Percentiles rank a stretch among this genome's conserved stretches.
phyloP scores from a whole-genome alignment of 2,797 vertebrate species.

The Poecilia picta region DNA sequence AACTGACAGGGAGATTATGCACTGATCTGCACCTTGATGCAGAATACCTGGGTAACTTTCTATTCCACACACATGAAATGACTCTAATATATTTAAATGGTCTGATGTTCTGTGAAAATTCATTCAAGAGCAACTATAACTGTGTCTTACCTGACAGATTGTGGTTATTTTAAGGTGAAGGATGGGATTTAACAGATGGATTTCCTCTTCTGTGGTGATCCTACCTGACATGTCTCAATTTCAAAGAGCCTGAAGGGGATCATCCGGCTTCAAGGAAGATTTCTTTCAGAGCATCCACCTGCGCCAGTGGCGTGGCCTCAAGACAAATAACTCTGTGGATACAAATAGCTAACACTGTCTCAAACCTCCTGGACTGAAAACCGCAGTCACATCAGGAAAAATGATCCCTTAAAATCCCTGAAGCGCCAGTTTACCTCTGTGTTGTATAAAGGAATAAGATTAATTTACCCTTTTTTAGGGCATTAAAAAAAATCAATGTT shows the following conservation, averaged over 20 bases:
- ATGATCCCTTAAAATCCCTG: neutral
- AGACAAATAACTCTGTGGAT: slow-evolving; percentile 17
- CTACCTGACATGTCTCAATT: slow-evolving; percentile 33
- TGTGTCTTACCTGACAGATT: neutral
- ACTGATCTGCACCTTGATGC: slow-evolving; percentile 38
- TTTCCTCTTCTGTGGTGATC: slow-evolving; percentile 17
- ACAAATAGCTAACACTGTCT: slow-evolving; percentile 2
- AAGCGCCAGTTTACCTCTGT: neutral
- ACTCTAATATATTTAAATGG: slow-evolving; percentile 12
- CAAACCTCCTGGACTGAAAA: slow-evolving; percentile 20
- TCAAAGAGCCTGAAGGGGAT: slow-evolving; percentile 24
- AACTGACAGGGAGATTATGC: slow-evolving; percentile 49
- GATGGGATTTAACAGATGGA: neutral
- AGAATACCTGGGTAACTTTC: slow-evolving; percentile 3
- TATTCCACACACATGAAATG: slow-evolving; percentile 13
- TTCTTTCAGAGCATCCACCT: slow-evolving; percentile 31
- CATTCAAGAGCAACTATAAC: slow-evolving; percentile 2
- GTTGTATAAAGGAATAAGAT: neutral
- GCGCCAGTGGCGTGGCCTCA: neutral
- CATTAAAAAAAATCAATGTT: neutral
- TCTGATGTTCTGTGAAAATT: neutral
- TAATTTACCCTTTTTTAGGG: neutral
- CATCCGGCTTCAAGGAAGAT: slow-evolving; percentile 38
- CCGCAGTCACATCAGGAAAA: slow-evolving; percentile 7
- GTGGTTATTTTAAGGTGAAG: neutral